Conservation (phyloP, 2,888 invertebrate genomes). For the Acanthopleura granulata region DNA sequence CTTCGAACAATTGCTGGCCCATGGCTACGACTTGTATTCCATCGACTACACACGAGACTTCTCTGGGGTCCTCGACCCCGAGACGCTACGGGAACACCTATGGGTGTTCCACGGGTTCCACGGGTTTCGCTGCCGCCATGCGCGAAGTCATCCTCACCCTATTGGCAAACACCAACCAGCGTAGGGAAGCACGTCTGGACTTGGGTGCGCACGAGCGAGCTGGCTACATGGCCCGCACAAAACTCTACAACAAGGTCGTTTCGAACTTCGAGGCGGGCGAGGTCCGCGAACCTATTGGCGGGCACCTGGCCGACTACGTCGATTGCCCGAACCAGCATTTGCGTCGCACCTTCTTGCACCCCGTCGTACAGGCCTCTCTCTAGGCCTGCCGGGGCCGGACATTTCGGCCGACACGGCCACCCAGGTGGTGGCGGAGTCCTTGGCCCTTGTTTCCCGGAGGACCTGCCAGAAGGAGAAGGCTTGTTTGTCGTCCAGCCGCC, state of each 20-base stretch:
- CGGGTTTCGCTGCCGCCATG: too few relatives aligned
- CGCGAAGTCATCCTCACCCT: constrained; percentile 6
- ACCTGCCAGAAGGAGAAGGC: too few relatives aligned
- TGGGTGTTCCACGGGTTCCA: too few relatives aligned
- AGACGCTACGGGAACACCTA: constrained; percentile 12
- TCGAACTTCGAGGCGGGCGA: too few relatives aligned
- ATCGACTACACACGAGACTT: constrained; percentile 20
- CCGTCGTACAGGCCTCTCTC: not conserved
- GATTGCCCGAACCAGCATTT: constrained; percentile 22
- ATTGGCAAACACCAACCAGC: constrained; percentile 10
- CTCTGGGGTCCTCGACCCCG: constrained; percentile 15
- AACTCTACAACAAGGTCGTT: too few relatives aligned
- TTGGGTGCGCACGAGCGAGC: constrained; percentile 10
- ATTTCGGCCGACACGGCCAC: too few relatives aligned
- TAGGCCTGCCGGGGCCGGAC: not conserved
- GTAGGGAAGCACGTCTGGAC: too few relatives aligned
- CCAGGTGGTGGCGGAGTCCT: too few relatives aligned
- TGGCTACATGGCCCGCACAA: too few relatives aligned
- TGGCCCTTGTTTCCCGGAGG: too few relatives aligned
- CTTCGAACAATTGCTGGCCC: constrained; percentile 20
- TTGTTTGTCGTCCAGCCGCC: constrained; percentile 14
- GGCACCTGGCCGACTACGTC: too few relatives aligned
- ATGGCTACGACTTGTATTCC: constrained; percentile 19
- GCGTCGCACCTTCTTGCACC: constrained; percentile 20
- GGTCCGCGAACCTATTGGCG: too few relatives aligned